A percentile compares a stretch with the other conserved stretches of the same genome.
These are phyloP conservation scores for Coenonympha arcania DNA, from an alignment of 2,888 invertebrate genomes.

Conservation along the genomic window DNA sequence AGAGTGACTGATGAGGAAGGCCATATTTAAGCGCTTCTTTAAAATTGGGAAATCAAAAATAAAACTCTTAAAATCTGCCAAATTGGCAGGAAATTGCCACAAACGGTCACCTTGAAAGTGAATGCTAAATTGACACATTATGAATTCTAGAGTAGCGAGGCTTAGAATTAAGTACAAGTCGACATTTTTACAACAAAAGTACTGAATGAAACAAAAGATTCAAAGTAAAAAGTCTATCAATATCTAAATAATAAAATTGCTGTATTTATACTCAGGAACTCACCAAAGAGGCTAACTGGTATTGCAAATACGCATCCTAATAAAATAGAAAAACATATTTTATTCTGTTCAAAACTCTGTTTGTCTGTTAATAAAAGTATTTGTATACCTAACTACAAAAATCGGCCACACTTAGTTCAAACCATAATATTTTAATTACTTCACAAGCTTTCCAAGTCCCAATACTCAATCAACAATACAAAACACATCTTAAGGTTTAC, in stretches of 20 bases:
- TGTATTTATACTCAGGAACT: conserved; percentile 52
- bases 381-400: conserved; percentile 19
- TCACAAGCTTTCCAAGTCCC: background rate
- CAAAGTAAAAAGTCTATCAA: conserved; percentile 35
- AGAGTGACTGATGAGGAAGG: no score
- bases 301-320: conserved; percentile 71
- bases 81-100: no score
- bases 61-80: no score
- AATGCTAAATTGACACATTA: background rate
- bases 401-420: background rate
- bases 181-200: conserved; percentile 14
- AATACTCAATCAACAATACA: background rate
- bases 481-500: background rate
- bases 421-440: background rate
- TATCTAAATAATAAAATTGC: conserved; percentile 40
- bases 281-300: conserved; percentile 72
- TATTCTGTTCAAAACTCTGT: conserved; percentile 32
- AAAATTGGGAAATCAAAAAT: no score
- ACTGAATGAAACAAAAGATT: conserved; percentile 31
- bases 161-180: background rate
- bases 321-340: conserved; percentile 59
- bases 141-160: background rate
- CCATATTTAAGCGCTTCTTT: no score
- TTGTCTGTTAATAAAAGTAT: background rate
- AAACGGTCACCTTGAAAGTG: no score